Evolutionary conservation across 2,888 invertebrate genomes (phyloP), one percentile per base, ranked within the genome.

Genomic region (Ferrisia virgata): DNA sequence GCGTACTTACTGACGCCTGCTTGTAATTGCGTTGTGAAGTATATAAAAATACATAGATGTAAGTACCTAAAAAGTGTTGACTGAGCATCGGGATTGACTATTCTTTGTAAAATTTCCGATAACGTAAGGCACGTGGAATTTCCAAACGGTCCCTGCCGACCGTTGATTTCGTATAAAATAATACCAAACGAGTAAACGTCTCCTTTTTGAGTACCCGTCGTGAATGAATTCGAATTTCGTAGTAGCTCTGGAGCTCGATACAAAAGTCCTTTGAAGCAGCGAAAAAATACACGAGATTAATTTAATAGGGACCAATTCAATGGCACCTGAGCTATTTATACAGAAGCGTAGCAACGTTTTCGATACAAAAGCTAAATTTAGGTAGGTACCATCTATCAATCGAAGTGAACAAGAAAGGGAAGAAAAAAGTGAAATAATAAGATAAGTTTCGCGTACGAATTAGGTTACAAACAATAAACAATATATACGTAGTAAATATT

Each of bases 171-270:
- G 88, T 95, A 96, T 76, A 98, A 90, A 80, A 97, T 92, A 79
- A 97, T 93, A 0, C 93, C 94, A 88, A 98, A 97, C 0, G 95
- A 94, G 88, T 95, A 96, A 53, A 94, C 92, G 88, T 96, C 96
- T 0, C 94, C 95, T 86, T 93, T 93, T 86, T 94, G 94, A 6
- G 91, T 90, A 87, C 92, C 89, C 72, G 87, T 79, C 86, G 87
- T 85, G 87, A 89, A 88, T 86, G 90, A 90, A 53, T 88, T 88
- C 86, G 90, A 90, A 76, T 89, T 88, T 85, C 93, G 88, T 87
- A 96, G 90, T 5, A 95, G 89, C 88, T 96, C 96, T 0, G 96
- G 96, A 0, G 96, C 93, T 86, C 93, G 90, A 89, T 96, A 96
- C 8, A 95, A 89, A 39, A 95, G 89, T 88, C 92, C 95, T 95